A percentile compares a stretch with the other conserved stretches of the same genome.
Evolutionary conservation across 2,113 vertebrate genomes (phyloP).

Genomic region (Salvelinus sp.): DNA sequence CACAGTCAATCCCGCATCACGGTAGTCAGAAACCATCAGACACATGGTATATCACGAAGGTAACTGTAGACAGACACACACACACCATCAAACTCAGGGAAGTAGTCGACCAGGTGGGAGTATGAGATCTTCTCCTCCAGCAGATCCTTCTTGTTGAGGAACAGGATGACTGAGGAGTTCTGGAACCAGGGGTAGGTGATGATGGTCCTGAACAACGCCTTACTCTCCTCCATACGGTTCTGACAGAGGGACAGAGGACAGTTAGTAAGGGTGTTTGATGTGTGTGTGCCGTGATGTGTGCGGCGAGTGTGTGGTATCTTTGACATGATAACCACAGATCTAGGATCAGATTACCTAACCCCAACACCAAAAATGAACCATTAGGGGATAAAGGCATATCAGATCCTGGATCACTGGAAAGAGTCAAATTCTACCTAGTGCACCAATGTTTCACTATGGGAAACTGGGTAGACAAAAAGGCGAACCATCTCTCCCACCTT

Average conservation of each 20-base stretch:
- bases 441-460: no score
- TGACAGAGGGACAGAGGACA: conserved; percentile 47
- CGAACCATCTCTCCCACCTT: no score
- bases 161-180: conserved; percentile 98
- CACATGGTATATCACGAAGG: not conserved
- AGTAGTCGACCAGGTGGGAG: conserved; percentile 97
- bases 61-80: not conserved
- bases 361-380: no score
- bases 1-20: not conserved
- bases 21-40: not conserved
- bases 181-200: conserved; percentile 99
- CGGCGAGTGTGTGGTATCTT: not conserved
- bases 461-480: no score
- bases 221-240: conserved; percentile 99
- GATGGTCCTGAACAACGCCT: conserved; percentile 97
- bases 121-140: conserved; percentile 97
- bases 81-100: conserved; percentile 95
- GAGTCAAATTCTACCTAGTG: no score
- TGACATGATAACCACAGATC: no score
- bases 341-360: no score
- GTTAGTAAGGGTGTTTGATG: not conserved
- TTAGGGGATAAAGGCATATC: no score
- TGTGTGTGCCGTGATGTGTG: not conserved
- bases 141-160: conserved; percentile 99
- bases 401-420: no score